phyloP scores from a whole-genome alignment of 2,797 vertebrate species.

The Octomys mimax region DNA sequence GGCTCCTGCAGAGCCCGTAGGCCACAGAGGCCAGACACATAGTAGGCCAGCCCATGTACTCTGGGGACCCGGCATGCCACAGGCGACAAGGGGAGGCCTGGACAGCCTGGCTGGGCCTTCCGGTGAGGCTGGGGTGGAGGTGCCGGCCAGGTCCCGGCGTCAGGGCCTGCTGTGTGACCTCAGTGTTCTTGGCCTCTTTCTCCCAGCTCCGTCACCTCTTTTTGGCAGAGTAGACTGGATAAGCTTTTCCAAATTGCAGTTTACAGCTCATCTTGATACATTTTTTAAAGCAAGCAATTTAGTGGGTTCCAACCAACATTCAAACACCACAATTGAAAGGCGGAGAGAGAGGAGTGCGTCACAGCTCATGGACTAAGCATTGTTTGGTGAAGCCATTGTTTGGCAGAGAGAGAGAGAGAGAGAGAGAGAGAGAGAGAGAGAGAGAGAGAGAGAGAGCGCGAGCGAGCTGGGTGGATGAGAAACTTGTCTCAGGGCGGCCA shows the following conservation, averaged over 20 bases:
- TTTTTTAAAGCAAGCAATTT: constrained; percentile 7
- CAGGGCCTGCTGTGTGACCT: not conserved
- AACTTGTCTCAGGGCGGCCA: not conserved
- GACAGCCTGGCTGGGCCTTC: too few relatives aligned
- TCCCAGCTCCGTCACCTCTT: constrained; percentile 46
- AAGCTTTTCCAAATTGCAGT: constrained; percentile 50
- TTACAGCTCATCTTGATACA: constrained; percentile 23
- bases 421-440: too few relatives aligned
- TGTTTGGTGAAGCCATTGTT: constrained; percentile 72
- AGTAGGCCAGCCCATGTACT: not conserved
- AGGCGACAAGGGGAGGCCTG: not conserved
- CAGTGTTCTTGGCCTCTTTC: not conserved
- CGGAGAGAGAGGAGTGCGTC: constrained; percentile 41
- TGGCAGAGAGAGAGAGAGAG: too few relatives aligned
- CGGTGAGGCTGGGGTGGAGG: not conserved
- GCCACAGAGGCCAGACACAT: not conserved
- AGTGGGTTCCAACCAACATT: constrained; percentile 3
- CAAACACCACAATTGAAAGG: constrained; percentile 49
- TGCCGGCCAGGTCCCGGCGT: not conserved
- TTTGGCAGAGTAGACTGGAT: constrained; percentile 32
- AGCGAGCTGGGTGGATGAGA: not conserved
- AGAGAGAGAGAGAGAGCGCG: not conserved
- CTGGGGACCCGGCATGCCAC: not conserved
- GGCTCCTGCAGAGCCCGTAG: not conserved
- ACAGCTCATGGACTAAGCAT: constrained; percentile 63